phyloP scores from a whole-genome alignment of 2,888 invertebrate genomes.

The Liodrosophila aerea region DNA sequence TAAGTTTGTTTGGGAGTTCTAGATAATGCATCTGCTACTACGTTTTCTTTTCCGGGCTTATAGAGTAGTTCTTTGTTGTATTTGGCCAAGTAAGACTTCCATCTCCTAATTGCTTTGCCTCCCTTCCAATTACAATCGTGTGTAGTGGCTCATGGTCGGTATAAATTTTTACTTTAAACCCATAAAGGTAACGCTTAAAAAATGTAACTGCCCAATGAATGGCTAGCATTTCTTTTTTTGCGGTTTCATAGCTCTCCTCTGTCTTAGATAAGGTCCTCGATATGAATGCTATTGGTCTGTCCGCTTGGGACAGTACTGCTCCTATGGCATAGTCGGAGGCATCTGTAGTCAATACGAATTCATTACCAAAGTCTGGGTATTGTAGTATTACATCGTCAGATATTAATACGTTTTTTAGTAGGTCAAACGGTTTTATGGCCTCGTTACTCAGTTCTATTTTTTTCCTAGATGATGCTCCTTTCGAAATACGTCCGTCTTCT shows the following conservation, averaged over 20 bases:
- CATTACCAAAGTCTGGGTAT: constrained; percentile 11
- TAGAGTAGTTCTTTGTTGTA: constrained; percentile 20
- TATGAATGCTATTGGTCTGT: constrained; percentile 9
- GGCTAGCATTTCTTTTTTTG: constrained; percentile 19
- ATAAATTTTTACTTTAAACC: constrained; percentile 15
- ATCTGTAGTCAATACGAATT: constrained; percentile 10
- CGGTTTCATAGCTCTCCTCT: constrained; percentile 7
- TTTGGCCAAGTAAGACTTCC: constrained; percentile 9
- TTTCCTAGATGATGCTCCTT: neutral
- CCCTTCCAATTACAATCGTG: constrained; percentile 13
- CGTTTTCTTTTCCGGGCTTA: constrained; percentile 11
- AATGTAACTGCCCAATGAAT: constrained; percentile 9
- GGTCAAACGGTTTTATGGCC: constrained; percentile 4
- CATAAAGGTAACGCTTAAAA: constrained; percentile 13
- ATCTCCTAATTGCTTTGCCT: constrained; percentile 9
- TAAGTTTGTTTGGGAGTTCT: constrained; percentile 2
- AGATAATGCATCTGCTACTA: constrained; percentile 7
- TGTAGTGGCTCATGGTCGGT: constrained; percentile 27
- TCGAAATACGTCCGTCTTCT: constrained; percentile 12
- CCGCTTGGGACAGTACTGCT: constrained; percentile 1
- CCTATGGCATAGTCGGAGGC: constrained; percentile 4
- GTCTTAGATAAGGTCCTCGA: constrained; percentile 9
- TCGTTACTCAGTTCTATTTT: constrained; percentile 1
- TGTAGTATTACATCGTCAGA: constrained; percentile 14
- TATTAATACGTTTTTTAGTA: constrained; percentile 4